A percentile compares a stretch with the other conserved stretches of the same genome.
Evolutionary conservation across 2,797 vertebrate genomes (phyloP).

Genomic region (Melanotaenia nigrans): DNA sequence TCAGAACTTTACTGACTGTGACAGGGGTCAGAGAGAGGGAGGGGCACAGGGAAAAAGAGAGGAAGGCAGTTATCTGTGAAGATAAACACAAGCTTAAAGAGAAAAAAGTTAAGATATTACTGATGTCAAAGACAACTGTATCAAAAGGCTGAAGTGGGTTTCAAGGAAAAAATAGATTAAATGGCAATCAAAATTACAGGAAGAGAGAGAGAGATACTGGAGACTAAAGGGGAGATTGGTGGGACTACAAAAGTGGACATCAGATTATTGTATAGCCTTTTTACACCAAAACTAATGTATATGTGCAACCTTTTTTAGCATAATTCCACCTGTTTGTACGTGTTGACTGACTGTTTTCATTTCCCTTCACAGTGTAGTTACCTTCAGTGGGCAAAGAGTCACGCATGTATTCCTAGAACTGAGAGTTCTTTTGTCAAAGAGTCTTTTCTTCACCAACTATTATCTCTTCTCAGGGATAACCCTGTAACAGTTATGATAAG

Average conservation of each 20-base stretch:
- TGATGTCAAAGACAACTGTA: slow-evolving; percentile 31
- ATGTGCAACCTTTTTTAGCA: neutral
- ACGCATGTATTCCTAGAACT: neutral
- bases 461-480: neutral
- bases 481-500: neutral
- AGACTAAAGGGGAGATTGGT: slow-evolving; percentile 65
- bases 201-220: slow-evolving; percentile 43
- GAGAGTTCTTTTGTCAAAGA: neutral
- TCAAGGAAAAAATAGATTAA: slow-evolving; percentile 46
- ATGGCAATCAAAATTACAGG: slow-evolving; percentile 51
- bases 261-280: slow-evolving; percentile 41
- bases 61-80: slow-evolving; percentile 23
- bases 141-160: slow-evolving; percentile 38
- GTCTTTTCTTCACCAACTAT: neutral
- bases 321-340: neutral
- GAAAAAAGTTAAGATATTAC: slow-evolving; percentile 33
- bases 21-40: slow-evolving; percentile 80
- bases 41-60: slow-evolving; percentile 26
- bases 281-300: neutral
- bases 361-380: neutral
- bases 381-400: neutral
- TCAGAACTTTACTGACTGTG: slow-evolving; percentile 80
- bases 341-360: neutral
- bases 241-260: slow-evolving; percentile 60
- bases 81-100: slow-evolving; percentile 45